A percentile compares a stretch with the other conserved stretches of the same genome.
These are phyloP conservation scores for Cataglyphis cursor DNA, from an alignment of 2,888 invertebrate species.

Conservation along the genomic window DNA sequence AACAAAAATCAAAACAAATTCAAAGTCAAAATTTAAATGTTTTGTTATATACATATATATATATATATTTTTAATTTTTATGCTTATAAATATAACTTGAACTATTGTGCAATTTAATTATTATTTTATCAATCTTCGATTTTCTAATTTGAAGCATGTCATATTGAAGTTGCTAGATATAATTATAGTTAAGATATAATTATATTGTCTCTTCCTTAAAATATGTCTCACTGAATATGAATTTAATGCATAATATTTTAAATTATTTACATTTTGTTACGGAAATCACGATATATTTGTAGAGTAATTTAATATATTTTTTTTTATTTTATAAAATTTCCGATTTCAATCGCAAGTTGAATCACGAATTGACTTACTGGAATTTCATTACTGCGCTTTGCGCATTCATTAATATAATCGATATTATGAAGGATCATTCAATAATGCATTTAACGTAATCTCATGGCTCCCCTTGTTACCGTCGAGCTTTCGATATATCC, in stretches of 20 bases:
- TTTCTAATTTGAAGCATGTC: not conserved
- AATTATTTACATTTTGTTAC: not conserved
- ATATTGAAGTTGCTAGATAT: not conserved
- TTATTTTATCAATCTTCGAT: not conserved
- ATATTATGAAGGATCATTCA: conserved; percentile 51
- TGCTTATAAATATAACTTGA: not conserved
- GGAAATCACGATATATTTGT: not conserved
- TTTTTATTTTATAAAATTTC: conserved; percentile 13
- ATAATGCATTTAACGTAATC: conserved; percentile 47
- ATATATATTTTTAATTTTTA: not conserved
- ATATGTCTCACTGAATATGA: not conserved
- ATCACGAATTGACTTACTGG: conserved; percentile 28
- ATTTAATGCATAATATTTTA: not conserved
- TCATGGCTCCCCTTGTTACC: conserved; percentile 31
- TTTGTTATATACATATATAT: not conserved
- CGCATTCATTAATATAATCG: conserved; percentile 38
- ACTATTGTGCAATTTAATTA: not conserved
- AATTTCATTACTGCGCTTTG: conserved; percentile 51
- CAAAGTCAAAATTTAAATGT: not conserved
- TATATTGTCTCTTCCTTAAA: not conserved
- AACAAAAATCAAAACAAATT: conserved; percentile 33
- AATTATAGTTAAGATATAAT: not conserved
- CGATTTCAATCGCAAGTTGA: conserved; percentile 27
- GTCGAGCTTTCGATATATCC: conserved; percentile 44
- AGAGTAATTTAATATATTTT: not conserved